Conservation (phyloP, 1,140 invertebrate genomes). For the Papilio polytes region DNA sequence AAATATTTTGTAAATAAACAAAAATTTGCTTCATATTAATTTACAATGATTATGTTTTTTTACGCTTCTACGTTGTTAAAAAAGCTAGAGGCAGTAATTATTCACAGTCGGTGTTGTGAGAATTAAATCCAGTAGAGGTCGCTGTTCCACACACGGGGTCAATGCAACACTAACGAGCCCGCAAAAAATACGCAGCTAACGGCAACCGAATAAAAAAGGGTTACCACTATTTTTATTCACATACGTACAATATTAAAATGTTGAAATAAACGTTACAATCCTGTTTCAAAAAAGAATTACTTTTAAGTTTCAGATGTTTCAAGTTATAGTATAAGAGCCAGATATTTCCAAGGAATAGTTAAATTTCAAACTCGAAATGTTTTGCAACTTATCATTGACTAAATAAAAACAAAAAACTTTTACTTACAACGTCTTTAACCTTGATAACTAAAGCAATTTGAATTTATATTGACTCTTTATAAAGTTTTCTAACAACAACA, state of each 20-base stretch:
- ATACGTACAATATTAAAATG: not conserved
- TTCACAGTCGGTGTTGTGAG: not conserved
- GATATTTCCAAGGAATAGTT: not conserved
- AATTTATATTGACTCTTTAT: constrained; percentile 5
- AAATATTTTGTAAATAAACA: not conserved
- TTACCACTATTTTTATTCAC: constrained; percentile 9
- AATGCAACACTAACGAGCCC: constrained; percentile 1
- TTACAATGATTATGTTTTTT: not conserved
- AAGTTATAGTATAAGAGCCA: not conserved
- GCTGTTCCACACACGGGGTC: not conserved
- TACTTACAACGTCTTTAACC: not conserved
- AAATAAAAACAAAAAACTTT: not conserved
- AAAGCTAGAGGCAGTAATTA: not conserved
- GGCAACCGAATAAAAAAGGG: not conserved
- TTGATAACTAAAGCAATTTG: constrained; percentile 11
- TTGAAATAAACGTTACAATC: not conserved
- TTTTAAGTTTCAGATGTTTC: not conserved
- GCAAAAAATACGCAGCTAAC: not conserved
- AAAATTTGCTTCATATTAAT: not conserved
- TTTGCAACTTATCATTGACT: not conserved
- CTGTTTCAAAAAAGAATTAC: not conserved
- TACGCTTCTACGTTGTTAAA: not conserved
- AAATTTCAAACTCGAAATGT: not conserved
- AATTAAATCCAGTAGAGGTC: not conserved
- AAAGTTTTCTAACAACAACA: constrained; percentile 5